Evolutionary conservation across 1,140 invertebrate genomes (phyloP).

Genomic region (Drosophila chauvacae): DNA sequence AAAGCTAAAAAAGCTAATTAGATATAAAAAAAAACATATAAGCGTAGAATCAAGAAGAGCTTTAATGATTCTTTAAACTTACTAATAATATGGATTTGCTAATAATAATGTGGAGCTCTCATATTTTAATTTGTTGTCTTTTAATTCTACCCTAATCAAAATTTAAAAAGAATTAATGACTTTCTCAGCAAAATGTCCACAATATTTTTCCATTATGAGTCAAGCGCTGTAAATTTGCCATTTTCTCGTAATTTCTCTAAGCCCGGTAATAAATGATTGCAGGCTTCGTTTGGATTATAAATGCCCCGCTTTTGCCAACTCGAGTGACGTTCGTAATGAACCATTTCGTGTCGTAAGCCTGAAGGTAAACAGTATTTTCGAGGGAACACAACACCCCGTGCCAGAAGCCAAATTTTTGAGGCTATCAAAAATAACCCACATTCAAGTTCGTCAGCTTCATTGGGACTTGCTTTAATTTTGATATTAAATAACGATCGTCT

Average conservation of each 20-base stretch:
- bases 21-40: background rate
- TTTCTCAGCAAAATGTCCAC: conserved; percentile 7
- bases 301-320: conserved; percentile 47
- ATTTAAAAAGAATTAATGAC: conserved; percentile 8
- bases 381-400: conserved; percentile 3
- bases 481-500: conserved; percentile 58
- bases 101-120: too few species aligned
- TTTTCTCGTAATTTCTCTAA: conserved; percentile 17
- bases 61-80: too few species aligned
- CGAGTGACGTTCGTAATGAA: conserved; percentile 64
- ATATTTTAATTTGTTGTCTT: background rate
- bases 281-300: conserved; percentile 55
- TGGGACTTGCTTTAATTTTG: conserved; percentile 42
- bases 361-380: conserved; percentile 45
- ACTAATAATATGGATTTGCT: background rate
- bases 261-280: conserved; percentile 53
- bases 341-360: conserved; percentile 55
- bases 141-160: background rate
- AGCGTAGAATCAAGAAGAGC: background rate
- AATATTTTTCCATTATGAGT: conserved; percentile 23
- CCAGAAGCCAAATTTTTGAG: conserved; percentile 12
- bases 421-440: conserved; percentile 5
- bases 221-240: conserved; percentile 28
- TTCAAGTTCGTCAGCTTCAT: conserved; percentile 36
- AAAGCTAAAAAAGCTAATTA: background rate